Conservation (phyloP, 2,113 vertebrate genomes). For the Mola mola region DNA sequence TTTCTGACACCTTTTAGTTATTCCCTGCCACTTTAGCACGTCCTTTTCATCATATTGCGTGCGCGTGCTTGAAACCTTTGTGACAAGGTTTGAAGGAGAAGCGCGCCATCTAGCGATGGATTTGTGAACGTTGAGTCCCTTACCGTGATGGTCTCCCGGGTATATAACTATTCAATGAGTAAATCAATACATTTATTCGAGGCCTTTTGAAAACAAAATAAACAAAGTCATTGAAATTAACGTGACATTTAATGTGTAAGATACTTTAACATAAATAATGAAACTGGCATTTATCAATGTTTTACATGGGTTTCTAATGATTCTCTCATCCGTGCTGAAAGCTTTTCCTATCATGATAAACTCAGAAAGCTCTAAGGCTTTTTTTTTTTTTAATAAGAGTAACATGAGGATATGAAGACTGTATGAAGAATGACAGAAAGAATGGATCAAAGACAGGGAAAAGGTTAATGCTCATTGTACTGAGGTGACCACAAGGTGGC, state of each 20-base stretch:
- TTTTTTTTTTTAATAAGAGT: no score
- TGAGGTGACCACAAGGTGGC: constrained; percentile 68
- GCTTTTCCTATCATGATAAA: neutral
- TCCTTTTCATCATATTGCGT: no score
- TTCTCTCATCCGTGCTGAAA: neutral
- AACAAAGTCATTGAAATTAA: no score
- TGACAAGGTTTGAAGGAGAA: constrained; percentile 29
- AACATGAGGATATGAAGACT: neutral
- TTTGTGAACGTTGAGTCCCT: neutral
- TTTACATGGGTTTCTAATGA: neutral
- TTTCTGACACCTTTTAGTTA: neutral
- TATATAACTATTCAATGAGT: no score
- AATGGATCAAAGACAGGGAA: neutral
- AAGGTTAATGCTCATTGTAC: no score
- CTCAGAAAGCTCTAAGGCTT: no score
- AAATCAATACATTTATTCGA: no score
- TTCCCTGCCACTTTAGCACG: neutral
- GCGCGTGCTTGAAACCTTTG: no score
- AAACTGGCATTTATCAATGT: neutral
- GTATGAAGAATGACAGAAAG: neutral
- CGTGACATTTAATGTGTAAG: no score
- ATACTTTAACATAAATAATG: no score
- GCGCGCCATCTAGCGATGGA: constrained; percentile 66
- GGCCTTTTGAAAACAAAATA: no score
- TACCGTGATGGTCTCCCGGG: no score